Evolutionary conservation across 2,888 invertebrate species (phyloP), one percentile per base, ranked within the genome.

Genomic region (Nycteola revayana): DNA sequence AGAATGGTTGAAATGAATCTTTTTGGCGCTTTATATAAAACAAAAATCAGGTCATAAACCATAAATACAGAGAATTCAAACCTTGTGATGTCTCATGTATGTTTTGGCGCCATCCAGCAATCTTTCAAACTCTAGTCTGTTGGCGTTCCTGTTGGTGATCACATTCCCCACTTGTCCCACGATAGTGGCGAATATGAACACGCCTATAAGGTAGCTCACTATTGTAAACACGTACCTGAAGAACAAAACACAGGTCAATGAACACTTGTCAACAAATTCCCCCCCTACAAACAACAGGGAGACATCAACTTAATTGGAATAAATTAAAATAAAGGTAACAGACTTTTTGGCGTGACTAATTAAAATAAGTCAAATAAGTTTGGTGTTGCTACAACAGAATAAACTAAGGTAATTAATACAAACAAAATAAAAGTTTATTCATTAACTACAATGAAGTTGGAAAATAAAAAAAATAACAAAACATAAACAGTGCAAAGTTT

Each of bases 131-230:
- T 98, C 98, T 63, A 98, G 90, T 30, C 98, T 92, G 81, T 97
- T 98, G 27, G 98, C 98, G 78, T 98, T 98, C 59, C 98, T 92
- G 86, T 98, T 98, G 31, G 97, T 98, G 82, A 98, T 98, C 67
- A 98, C 98, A 83, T 98, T 98, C 52, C 98, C 98, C 32, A 98
- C 98, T 92, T 98, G 98, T 32, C 98, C 98, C 46, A 98, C 98
- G 73, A 98, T 98, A 32, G 98, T 98, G 36, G 98, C 98, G 84
- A 98, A 98, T 83, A 98, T 97, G 90, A 98, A 98, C 52, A 98
- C 98, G 57, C 98, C 98, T 73, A 98, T 98, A 72, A 98, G 91
- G 90, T 98, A 98, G 87, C 98, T 98, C 71, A 96, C 95, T 75
- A 98, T 98, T 54, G 98, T 98, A 90, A 98, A 98, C 75, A 97